A percentile compares a stretch with the other conserved stretches of the same genome.
These are phyloP conservation scores for Formica exsecta DNA, from an alignment of 1,140 invertebrate genomes.

Conservation along the genomic window DNA sequence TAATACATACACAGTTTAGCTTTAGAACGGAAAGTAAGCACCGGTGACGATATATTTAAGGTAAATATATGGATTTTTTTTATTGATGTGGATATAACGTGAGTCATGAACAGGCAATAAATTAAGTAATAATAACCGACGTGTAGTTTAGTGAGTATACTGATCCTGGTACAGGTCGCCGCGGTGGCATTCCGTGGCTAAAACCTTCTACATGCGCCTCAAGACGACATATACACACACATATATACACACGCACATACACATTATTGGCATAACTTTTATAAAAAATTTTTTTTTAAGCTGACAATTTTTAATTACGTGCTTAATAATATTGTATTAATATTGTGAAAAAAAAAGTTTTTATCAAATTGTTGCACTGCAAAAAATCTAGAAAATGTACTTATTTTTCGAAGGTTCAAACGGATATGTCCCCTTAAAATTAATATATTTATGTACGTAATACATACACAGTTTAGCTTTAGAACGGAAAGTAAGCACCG, in stretches of 20 bases:
- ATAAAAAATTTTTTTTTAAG: too few relatives aligned
- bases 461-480: neutral
- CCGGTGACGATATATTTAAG: neutral
- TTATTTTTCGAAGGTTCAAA: too few relatives aligned
- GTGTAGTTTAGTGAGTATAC: constrained; percentile 12
- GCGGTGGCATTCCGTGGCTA: neutral
- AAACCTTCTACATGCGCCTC: neutral
- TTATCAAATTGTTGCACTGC: too few relatives aligned
- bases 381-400: too few relatives aligned
- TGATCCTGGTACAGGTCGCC: neutral
- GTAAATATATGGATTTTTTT: too few relatives aligned
- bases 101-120: neutral
- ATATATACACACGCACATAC: too few relatives aligned
- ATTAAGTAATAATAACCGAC: constrained; percentile 11
- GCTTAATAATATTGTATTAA: too few relatives aligned
- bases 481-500: neutral
- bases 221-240: neutral
- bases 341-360: too few relatives aligned
- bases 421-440: neutral
- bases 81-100: neutral
- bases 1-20: neutral
- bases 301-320: too few relatives aligned
- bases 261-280: too few relatives aligned
- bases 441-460: neutral
- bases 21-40: neutral